Evolutionary conservation across 2,888 invertebrate genomes (phyloP).

Genomic region (Isoperla grammatica): DNA sequence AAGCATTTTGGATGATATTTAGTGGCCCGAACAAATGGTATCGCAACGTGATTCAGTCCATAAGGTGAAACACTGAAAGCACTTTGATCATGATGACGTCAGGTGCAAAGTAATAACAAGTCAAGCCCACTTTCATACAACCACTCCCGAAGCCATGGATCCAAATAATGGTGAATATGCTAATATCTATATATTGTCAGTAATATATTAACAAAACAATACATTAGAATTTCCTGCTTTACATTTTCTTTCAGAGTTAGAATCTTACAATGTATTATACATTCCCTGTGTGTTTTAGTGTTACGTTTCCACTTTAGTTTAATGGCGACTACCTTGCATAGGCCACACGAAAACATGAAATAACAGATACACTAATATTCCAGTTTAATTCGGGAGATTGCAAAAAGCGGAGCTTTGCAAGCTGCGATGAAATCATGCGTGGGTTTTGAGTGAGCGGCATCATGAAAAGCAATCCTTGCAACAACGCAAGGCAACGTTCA

Average conservation of each 20-base stretch:
- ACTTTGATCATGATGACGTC: conserved; percentile 3
- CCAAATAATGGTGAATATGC: neutral
- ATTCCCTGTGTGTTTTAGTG: neutral
- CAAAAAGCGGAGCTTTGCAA: neutral
- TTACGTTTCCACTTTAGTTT: neutral
- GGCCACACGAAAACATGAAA: no score
- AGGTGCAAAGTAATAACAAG: neutral
- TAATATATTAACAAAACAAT: conserved; percentile 2
- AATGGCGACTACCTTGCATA: neutral
- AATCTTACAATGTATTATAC: conserved; percentile 17
- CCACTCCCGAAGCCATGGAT: neutral
- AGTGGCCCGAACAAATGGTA: neutral
- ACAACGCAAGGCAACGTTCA: no score
- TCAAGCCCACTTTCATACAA: neutral
- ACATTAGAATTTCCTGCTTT: neutral
- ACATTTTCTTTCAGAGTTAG: conserved; percentile 17
- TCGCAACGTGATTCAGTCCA: neutral
- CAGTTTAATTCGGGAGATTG: no score
- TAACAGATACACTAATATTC: no score
- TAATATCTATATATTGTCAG: neutral
- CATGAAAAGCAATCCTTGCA: no score
- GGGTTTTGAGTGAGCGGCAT: no score
- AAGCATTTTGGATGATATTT: neutral
- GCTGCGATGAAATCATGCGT: no score
- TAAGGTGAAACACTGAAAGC: neutral